A percentile compares a stretch with the other conserved stretches of the same genome.
Evolutionary conservation across 2,888 invertebrate genomes (phyloP).

Genomic region (Anagyrus pseudococci): DNA sequence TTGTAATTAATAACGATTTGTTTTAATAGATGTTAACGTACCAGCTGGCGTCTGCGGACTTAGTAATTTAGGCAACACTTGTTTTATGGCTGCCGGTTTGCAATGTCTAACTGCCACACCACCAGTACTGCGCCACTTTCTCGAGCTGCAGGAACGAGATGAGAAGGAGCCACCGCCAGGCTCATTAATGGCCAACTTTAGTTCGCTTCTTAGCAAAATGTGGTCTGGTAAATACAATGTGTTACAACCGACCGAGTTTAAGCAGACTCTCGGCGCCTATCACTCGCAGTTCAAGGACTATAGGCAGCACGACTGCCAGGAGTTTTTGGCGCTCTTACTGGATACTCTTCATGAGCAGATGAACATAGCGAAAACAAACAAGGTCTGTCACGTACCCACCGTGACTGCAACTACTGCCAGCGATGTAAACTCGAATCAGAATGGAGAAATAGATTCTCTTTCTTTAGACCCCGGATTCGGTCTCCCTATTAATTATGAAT

Average conservation of each 20-base stretch:
- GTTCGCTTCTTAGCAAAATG: constrained; percentile 65
- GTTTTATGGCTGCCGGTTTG: constrained; percentile 68
- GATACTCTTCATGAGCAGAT: constrained; percentile 71
- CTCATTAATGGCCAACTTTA: constrained; percentile 65
- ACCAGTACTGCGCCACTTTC: constrained; percentile 65
- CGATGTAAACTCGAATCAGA: constrained; percentile 49
- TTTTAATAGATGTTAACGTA: constrained; percentile 45
- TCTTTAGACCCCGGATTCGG: constrained; percentile 44
- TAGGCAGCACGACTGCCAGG: constrained; percentile 73
- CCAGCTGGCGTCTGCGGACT: constrained; percentile 66
- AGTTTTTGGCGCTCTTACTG: constrained; percentile 69
- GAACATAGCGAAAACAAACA: constrained; percentile 58
- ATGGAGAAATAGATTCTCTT: constrained; percentile 47
- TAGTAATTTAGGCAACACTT: constrained; percentile 66
- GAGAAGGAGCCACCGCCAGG: constrained; percentile 55
- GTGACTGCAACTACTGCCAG: constrained; percentile 55
- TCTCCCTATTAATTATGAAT: constrained; percentile 46
- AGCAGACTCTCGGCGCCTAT: constrained; percentile 66
- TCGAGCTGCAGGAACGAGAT: constrained; percentile 54
- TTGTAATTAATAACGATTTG: neutral
- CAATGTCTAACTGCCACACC: constrained; percentile 67
- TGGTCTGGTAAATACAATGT: constrained; percentile 67
- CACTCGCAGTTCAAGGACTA: constrained; percentile 71
- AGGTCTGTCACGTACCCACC: constrained; percentile 50
- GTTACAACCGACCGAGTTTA: constrained; percentile 67